Base-by-base conservation (phyloP, 2,113 vertebrate species). In the Capreolus pygargus region DNA sequence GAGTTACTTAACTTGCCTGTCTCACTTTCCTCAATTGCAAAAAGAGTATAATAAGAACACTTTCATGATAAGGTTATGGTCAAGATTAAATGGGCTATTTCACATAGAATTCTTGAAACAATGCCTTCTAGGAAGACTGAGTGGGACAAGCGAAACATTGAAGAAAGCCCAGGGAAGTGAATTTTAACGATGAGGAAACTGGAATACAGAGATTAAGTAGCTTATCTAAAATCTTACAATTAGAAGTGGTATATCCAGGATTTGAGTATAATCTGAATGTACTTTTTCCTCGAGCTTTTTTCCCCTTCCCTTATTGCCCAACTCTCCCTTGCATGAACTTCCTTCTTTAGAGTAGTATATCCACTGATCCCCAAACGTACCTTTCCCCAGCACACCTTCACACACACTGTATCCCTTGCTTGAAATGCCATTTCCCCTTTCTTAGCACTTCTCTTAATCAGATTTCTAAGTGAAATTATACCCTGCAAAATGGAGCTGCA, bases 11-110 rank as follows among this genome's bases (percentile, higher is more conserved):
- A 86, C 5, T n/a, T 85, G 28, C 79, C 21, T 96, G 36, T 83
- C 52, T 89, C 33, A 15, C 0, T 67, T 95, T 92, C 33, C 61
- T 76, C 28, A 39, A 23, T 89, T 94, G 89, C 28, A 79, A 55
- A 88, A 97, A 94, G 21, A 39, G 39, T 67, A 52, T 94, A 94
- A 84, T 86, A 84, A 55, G 28, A 95, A 10, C 57, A 94, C 33
- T 39, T 92, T 87, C 60, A 61, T 61, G 25, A 86, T 90, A 85
- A 87, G 64, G n/a, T 83, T 43, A 86, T 78, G 95, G 43, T 91
- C 54, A 89, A n/a, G 43, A 84, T 95, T 96, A 85, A 82, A 54
- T 91, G 19, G 19, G 27, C 43, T 86, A 52, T 86, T 90, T 90
- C 43, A 47, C 45, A 74, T 83, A 52, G 92, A 87, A 86, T 88